Base-by-base conservation (phyloP, 2,888 invertebrate genomes). In the Hydraecia micacea region DNA sequence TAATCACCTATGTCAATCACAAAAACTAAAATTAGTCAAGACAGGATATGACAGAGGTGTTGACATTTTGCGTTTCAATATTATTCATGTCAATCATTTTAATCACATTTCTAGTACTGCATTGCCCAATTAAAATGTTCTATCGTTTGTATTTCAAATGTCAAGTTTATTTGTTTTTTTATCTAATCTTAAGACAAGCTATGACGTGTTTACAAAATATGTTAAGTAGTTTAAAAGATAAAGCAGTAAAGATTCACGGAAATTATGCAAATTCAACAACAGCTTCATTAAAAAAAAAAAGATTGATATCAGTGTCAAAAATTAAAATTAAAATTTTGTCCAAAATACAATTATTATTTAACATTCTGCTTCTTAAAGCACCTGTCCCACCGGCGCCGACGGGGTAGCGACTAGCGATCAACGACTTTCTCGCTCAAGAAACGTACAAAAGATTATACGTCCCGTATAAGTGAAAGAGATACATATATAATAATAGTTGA, bases 11-110 rank as follows among this genome's bases (percentile, higher is more conserved):
- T 70, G n/a, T 62, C 25, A 39, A 58, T 65, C 49, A 66, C 36
- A 71, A 72, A 84, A 69, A 74, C 55, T 65, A 46, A 32, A 42
- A 75, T 79, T 63, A 65, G 13, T 70, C 32, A 75, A 86, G 66
- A 70, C 75, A 73, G 86, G 86, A 84, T 83, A 70, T 79, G 71
- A 78, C 68, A 62, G 2, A 60, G 13, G 36, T 83, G 78, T 78
- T 83, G 84, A 77, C 83, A 84, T 84, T 74, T 72, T 69, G 28
- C 55, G 46, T 72, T 68, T n/a, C 28, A 82, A 73, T 82, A 82
- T 77, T 82, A 82, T 77, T 67, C 52, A 46, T 77, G 63, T 68
- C 52, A 70, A 77, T 52, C 42, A 18, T 42, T 75, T 76, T 42
- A 36, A 73, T 55, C 11, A 68, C 62, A 39, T 52, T 65, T 58